Percentiles rank a stretch among this genome's conserved stretches.
Evolutionary conservation across 2,113 vertebrate genomes (phyloP).

Genomic region (Urocolius indicus): DNA sequence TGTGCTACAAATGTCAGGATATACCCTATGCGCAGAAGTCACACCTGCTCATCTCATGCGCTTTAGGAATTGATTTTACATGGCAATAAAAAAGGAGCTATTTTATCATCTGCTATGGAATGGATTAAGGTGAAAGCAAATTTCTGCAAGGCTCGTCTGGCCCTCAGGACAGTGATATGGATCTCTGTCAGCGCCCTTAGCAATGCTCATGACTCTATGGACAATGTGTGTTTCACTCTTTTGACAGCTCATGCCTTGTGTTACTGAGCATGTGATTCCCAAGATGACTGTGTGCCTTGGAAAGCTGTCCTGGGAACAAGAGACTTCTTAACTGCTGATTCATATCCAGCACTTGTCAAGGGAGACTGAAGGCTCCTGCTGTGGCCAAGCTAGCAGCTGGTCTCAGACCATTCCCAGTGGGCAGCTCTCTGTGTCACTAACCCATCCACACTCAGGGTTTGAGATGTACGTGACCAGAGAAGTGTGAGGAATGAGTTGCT

Average conservation of each 20-base stretch:
- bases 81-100: not conserved
- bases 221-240: not conserved
- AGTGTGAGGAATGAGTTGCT: not conserved
- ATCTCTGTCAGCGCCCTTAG: not conserved
- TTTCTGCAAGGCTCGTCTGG: not conserved
- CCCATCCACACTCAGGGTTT: accelerated
- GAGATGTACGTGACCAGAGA: accelerated
- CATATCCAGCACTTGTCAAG: not conserved
- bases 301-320: not conserved
- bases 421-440: not conserved
- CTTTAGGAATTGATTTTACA: not conserved
- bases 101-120: not conserved
- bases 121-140: not conserved
- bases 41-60: accelerated
- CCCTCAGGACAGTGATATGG: accelerated
- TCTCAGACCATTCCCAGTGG: not conserved
- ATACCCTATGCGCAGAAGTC: not conserved
- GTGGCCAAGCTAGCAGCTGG: not conserved
- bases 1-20: no score
- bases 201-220: not conserved
- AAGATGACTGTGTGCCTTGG: not conserved
- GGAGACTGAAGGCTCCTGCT: not conserved
- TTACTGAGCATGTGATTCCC: not conserved
- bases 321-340: accelerated
- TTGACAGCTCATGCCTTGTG: not conserved